phyloP scores from a whole-genome alignment of 2,113 vertebrate genomes.

The Callionymus lyra region DNA sequence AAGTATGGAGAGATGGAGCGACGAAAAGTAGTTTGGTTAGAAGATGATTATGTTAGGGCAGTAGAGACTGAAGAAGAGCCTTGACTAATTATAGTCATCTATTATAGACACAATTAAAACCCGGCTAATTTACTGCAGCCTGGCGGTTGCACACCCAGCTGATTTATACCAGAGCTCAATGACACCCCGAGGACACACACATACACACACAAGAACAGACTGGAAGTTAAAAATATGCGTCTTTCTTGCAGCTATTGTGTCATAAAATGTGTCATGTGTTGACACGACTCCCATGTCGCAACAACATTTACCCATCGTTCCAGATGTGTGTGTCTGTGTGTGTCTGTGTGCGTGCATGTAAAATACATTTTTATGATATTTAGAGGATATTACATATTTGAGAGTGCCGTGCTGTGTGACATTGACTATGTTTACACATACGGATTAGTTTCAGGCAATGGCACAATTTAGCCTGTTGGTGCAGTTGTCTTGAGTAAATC shows the following conservation, averaged over 20 bases:
- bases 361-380: no score
- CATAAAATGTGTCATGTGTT: constrained; percentile 5
- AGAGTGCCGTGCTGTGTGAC: no score
- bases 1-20: constrained; percentile 55
- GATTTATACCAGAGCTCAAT: constrained; percentile 95
- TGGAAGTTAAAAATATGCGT: not conserved
- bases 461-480: no score
- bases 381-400: no score
- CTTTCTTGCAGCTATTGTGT: constrained; percentile 7
- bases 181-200: constrained; percentile 86
- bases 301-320: not conserved
- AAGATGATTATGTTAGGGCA: constrained; percentile 58
- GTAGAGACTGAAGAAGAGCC: constrained; percentile 89
- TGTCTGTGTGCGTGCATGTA: no score
- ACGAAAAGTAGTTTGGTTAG: constrained; percentile 60
- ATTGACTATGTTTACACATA: no score
- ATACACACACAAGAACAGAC: constrained; percentile 11
- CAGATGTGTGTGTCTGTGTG: no score
- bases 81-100: constrained; percentile 99
- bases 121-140: constrained; percentile 94
- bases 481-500: no score
- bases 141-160: constrained; percentile 82
- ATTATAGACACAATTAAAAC: constrained; percentile 99
- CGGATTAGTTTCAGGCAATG: no score
- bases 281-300: not conserved